Percentiles rank a stretch among this genome's conserved stretches.
These are phyloP conservation scores for Bovichtus diacanthus DNA, from an alignment of 2,797 vertebrate genomes.

Conservation along the genomic window DNA sequence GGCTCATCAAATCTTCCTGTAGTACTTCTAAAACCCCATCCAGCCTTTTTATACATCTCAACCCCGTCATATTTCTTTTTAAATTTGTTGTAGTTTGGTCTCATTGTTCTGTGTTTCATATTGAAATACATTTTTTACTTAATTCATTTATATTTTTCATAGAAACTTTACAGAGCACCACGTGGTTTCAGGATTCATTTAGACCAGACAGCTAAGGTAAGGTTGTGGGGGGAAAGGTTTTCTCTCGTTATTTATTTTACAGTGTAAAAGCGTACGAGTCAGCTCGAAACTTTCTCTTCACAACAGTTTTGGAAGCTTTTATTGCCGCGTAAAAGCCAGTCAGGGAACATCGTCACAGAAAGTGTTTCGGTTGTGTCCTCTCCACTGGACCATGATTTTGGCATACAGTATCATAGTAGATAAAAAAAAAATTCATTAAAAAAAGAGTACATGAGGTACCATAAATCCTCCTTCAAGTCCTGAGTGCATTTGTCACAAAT, in stretches of 20 bases:
- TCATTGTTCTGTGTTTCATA: too few species aligned
- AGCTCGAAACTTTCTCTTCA: background rate
- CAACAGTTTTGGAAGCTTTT: background rate
- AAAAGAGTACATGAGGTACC: background rate
- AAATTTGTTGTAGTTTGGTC: too few species aligned
- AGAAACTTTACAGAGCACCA: background rate
- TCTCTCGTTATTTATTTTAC: constrained; percentile 6
- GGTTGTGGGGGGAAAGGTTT: constrained; percentile 3
- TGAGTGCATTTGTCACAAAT: background rate
- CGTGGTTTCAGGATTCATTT: background rate
- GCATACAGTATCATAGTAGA: background rate
- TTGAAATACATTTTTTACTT: too few species aligned
- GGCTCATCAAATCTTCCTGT: too few species aligned
- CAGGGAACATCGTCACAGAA: background rate
- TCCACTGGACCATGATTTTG: background rate
- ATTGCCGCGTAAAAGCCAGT: too few species aligned
- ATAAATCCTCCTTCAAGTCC: background rate
- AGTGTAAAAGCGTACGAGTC: too few species aligned
- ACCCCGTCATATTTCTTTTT: too few species aligned
- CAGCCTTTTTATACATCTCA: too few species aligned
- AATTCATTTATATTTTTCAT: too few species aligned
- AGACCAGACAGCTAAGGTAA: background rate
- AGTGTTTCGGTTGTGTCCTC: constrained; percentile 1
- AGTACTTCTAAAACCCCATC: too few species aligned
- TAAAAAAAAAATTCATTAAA: too few species aligned